Evolutionary conservation across 2,888 invertebrate genomes (phyloP).

Genomic region (Cataglyphis cursor): DNA sequence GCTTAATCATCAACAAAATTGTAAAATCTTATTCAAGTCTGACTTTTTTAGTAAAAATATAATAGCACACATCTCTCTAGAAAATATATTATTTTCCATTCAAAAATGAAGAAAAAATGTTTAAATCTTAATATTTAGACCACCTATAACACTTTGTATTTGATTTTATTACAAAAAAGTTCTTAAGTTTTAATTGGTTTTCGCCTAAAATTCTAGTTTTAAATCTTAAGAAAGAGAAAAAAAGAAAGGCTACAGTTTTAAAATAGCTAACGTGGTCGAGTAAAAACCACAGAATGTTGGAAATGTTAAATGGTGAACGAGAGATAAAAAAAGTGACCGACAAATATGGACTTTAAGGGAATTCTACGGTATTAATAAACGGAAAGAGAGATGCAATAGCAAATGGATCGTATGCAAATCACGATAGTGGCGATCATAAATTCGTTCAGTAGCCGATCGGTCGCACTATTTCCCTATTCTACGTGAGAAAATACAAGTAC

Average conservation of each 20-base stretch:
- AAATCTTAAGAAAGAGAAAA: background rate
- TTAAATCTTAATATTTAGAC: background rate
- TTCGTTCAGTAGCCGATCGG: background rate
- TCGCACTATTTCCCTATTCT: slow-evolving; percentile 21
- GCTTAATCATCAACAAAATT: background rate
- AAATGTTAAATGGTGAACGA: background rate
- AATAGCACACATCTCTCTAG: background rate
- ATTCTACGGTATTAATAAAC: slow-evolving; percentile 11
- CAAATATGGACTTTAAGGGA: slow-evolving; percentile 26
- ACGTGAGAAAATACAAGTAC: slow-evolving; percentile 40
- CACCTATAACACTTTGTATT: background rate
- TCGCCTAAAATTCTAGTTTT: background rate
- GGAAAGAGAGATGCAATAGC: background rate
- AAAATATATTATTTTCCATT: background rate
- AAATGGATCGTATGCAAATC: slow-evolving; percentile 39
- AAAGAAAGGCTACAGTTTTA: background rate
- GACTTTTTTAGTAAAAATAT: background rate
- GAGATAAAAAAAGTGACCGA: slow-evolving; percentile 29
- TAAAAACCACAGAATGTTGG: slow-evolving; percentile 14
- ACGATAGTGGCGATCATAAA: slow-evolving; percentile 43
- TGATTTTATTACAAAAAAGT: background rate
- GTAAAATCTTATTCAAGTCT: background rate
- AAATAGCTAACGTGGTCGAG: background rate
- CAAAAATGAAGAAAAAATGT: background rate
- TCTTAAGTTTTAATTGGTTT: background rate